Conservation (phyloP, 1,140 invertebrate genomes). For the Nilaparvata lugens region DNA sequence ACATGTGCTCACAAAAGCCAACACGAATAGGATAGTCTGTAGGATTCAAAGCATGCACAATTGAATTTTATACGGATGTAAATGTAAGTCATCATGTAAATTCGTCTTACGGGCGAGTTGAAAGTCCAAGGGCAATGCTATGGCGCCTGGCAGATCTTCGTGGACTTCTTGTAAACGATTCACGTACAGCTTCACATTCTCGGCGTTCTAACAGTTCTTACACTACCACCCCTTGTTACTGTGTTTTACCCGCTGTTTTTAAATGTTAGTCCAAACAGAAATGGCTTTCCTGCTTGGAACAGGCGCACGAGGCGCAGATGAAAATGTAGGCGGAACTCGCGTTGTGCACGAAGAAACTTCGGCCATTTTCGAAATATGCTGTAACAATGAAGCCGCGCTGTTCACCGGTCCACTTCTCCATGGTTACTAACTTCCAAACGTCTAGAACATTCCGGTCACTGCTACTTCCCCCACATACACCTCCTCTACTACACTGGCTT, state of each 20-base stretch:
- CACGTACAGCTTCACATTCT: background rate
- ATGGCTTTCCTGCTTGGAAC: conserved; percentile 2
- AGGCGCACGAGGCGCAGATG: background rate
- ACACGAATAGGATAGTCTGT: background rate
- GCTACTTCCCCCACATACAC: background rate
- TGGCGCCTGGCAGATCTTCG: background rate
- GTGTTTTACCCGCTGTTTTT: background rate
- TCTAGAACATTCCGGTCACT: background rate
- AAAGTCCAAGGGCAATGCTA: background rate
- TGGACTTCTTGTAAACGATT: background rate
- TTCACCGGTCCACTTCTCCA: background rate
- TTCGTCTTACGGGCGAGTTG: background rate
- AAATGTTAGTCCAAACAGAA: background rate
- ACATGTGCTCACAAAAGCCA: conserved; percentile 1
- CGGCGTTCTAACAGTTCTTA: background rate
- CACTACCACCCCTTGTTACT: background rate
- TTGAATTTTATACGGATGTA: background rate
- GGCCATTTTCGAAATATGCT: background rate
- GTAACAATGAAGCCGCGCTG: background rate
- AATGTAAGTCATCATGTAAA: conserved; percentile 1
- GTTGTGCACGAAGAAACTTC: background rate
- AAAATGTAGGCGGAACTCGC: background rate
- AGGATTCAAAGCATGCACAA: background rate
- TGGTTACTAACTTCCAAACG: background rate
- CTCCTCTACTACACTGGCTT: background rate